Evolutionary conservation across 2,888 invertebrate species (phyloP).

Genomic region (Metalampra italica): DNA sequence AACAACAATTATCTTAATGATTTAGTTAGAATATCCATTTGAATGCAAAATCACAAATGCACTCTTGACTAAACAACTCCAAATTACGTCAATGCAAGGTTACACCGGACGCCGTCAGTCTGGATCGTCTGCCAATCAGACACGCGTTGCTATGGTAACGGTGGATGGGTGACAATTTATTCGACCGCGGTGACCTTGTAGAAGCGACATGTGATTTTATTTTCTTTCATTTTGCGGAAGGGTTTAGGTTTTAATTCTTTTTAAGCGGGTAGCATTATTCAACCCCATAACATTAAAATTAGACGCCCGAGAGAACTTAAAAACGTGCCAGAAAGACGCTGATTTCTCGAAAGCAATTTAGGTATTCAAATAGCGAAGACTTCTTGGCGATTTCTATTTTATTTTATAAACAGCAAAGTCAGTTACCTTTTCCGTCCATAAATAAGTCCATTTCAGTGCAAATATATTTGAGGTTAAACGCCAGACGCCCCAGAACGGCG

Average conservation of each 20-base stretch:
- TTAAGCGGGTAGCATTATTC: no score
- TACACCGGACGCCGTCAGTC: conserved; percentile 12
- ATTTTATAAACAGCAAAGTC: no score
- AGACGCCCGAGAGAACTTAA: no score
- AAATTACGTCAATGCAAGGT: conserved; percentile 16
- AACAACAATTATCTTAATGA: no score
- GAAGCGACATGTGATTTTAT: not conserved
- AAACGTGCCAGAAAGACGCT: no score
- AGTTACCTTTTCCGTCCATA: not conserved
- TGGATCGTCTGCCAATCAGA: conserved; percentile 19
- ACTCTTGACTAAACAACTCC: not conserved
- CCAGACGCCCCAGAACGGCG: conserved; percentile 38
- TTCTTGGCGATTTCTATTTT: no score
- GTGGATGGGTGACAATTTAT: conserved; percentile 19
- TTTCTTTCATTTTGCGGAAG: not conserved
- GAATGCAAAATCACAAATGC: no score
- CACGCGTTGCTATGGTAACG: conserved; percentile 26
- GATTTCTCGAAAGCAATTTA: no score
- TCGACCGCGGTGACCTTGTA: conserved; percentile 24
- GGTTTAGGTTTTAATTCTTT: no score
- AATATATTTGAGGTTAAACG: conserved; percentile 15
- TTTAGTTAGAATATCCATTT: no score
- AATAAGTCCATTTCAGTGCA: not conserved
- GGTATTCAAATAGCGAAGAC: no score
- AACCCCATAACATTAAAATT: no score